These are phyloP conservation scores for Epistrophella euchroma DNA, from an alignment of 2,888 invertebrate genomes.

Conservation along the genomic window DNA sequence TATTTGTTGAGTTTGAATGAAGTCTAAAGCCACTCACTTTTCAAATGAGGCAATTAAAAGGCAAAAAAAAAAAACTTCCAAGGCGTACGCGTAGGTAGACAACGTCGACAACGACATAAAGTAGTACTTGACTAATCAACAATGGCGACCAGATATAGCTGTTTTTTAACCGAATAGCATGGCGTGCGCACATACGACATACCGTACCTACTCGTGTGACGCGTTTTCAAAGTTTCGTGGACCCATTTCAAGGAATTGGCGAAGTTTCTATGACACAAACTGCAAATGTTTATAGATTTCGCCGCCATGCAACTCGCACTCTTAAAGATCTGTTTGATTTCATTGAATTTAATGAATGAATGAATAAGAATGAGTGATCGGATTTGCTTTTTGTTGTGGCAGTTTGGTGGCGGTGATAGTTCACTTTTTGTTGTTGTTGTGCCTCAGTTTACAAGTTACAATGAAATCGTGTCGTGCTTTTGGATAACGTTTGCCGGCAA, in stretches of 20 bases:
- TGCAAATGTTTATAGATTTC: constrained; percentile 17
- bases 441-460: constrained; percentile 37
- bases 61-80: constrained; percentile 13
- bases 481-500: constrained; percentile 34
- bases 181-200: constrained; percentile 3
- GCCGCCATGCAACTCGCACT: neutral
- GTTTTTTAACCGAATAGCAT: constrained; percentile 34
- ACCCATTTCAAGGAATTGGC: constrained; percentile 12
- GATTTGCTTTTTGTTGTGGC: constrained; percentile 36
- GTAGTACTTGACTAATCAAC: constrained; percentile 61
- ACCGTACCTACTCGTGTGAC: no score
- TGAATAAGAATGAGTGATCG: constrained; percentile 53
- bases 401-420: constrained; percentile 23
- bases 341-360: constrained; percentile 40
- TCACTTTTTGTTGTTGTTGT: constrained; percentile 25
- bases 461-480: constrained; percentile 38
- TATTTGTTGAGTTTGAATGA: constrained; percentile 18
- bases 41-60: constrained; percentile 59
- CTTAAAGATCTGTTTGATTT: constrained; percentile 28
- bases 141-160: constrained; percentile 37
- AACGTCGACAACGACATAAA: constrained; percentile 11
- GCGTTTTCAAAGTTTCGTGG: constrained; percentile 42
- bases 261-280: constrained; percentile 13
- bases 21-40: constrained; percentile 55
- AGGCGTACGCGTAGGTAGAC: constrained; percentile 52